phyloP scores from a whole-genome alignment of 2,888 invertebrate genomes.

The Ophion slaviceki region DNA sequence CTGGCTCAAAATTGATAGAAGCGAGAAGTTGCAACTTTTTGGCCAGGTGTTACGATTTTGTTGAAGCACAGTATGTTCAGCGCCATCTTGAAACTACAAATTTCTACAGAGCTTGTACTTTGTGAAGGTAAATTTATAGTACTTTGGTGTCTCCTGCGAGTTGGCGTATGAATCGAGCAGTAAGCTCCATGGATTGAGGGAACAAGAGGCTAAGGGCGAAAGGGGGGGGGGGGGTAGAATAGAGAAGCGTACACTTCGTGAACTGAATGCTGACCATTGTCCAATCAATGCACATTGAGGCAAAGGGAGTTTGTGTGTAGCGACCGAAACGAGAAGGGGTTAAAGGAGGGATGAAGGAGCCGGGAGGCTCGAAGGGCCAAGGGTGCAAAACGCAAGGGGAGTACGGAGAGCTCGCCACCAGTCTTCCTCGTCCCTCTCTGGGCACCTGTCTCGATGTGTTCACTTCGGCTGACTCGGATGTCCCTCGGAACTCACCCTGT shows the following conservation, averaged over 20 bases:
- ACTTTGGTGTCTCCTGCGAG: not conserved
- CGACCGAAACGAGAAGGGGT: constrained; percentile 55
- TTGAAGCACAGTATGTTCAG: not conserved
- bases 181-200: constrained; percentile 45
- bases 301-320: constrained; percentile 67
- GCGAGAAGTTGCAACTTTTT: not conserved
- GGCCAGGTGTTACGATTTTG: not conserved
- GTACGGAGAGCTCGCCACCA: constrained; percentile 13
- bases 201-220: constrained; percentile 39
- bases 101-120: constrained; percentile 45
- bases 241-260: constrained; percentile 63
- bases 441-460: constrained; percentile 26
- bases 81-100: not conserved
- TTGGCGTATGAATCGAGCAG: constrained; percentile 46
- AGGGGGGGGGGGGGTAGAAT: constrained; percentile 65
- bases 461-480: constrained; percentile 32
- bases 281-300: constrained; percentile 81
- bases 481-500: constrained; percentile 52
- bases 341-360: not conserved
- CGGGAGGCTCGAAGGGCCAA: constrained; percentile 28
- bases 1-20: not conserved
- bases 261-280: constrained; percentile 75
- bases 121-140: constrained; percentile 76
- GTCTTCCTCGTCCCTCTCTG: constrained; percentile 52
- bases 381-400: constrained; percentile 9